These are phyloP conservation scores for Willowsia nigromaculata DNA, from an alignment of 2,888 invertebrate genomes.

Conservation along the genomic window DNA sequence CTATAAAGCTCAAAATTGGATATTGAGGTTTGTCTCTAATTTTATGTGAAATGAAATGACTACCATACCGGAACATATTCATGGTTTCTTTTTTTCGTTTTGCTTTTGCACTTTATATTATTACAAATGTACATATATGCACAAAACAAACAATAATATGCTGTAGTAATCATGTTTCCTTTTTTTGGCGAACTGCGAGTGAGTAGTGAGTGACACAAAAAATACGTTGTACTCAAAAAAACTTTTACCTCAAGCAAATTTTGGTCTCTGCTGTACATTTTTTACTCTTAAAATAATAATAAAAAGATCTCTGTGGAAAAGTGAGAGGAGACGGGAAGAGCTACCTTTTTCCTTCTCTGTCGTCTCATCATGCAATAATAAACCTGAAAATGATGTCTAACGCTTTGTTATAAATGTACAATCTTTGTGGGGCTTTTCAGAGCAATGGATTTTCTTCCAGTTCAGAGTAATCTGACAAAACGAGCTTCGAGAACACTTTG, in stretches of 20 bases:
- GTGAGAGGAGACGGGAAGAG: not conserved
- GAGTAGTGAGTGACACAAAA: too few relatives aligned
- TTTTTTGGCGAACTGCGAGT: too few relatives aligned
- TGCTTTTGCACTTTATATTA: too few relatives aligned
- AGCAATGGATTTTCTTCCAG: slow-evolving; percentile 46
- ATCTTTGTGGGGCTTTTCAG: slow-evolving; percentile 46
- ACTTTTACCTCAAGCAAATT: not conserved
- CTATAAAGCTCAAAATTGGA: slow-evolving; percentile 71
- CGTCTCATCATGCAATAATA: slow-evolving; percentile 16
- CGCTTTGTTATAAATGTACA: slow-evolving; percentile 36
- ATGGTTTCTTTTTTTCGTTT: too few relatives aligned
- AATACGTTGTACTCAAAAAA: not conserved
- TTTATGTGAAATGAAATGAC: slow-evolving; percentile 65
- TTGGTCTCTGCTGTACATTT: not conserved
- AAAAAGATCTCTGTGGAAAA: not conserved
- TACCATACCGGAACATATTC: slow-evolving; percentile 32
- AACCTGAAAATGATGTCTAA: slow-evolving; percentile 47
- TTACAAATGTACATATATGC: too few relatives aligned
- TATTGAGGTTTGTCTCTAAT: slow-evolving; percentile 73
- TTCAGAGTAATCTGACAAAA: slow-evolving; percentile 50
- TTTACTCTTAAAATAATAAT: not conserved
- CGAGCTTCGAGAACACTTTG: slow-evolving; percentile 56
- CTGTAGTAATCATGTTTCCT: too few relatives aligned
- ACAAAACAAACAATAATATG: too few relatives aligned
- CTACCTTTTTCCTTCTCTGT: not conserved